Conservation (phyloP, 2,113 vertebrate species). For the Pipa parva region DNA sequence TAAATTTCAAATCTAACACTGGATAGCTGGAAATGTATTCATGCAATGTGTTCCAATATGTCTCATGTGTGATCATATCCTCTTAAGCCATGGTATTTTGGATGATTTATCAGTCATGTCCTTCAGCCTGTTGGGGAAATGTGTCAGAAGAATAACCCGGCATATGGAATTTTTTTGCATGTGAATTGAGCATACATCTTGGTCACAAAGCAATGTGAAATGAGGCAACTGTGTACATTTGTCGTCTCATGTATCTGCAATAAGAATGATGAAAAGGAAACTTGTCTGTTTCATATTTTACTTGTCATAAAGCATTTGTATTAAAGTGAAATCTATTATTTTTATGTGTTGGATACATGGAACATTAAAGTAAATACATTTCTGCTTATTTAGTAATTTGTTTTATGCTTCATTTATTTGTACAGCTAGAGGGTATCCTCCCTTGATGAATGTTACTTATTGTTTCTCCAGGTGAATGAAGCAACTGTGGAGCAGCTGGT, state of each 20-base stretch:
- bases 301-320: background rate
- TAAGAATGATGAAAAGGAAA: background rate
- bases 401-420: background rate
- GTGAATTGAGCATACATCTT: background rate
- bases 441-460: background rate
- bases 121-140: too few relatives aligned
- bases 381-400: background rate
- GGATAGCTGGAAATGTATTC: too few relatives aligned
- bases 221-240: background rate
- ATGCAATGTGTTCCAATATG: too few relatives aligned
- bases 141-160: background rate
- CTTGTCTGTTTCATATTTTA: background rate
- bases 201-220: background rate
- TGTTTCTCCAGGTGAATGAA: slow-evolving; percentile 82
- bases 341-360: too few relatives aligned
- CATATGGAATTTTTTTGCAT: background rate
- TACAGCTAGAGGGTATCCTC: background rate
- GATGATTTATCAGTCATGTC: background rate
- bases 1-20: too few relatives aligned
- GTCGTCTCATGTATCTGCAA: background rate
- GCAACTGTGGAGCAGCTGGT: slow-evolving; percentile 93
- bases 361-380: too few relatives aligned
- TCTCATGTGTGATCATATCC: too few relatives aligned
- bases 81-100: background rate
- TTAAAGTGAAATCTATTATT: too few relatives aligned